Evolutionary conservation across 2,888 invertebrate species (phyloP), one percentile per base, ranked within the genome.

Genomic region (Philereme vetulata): DNA sequence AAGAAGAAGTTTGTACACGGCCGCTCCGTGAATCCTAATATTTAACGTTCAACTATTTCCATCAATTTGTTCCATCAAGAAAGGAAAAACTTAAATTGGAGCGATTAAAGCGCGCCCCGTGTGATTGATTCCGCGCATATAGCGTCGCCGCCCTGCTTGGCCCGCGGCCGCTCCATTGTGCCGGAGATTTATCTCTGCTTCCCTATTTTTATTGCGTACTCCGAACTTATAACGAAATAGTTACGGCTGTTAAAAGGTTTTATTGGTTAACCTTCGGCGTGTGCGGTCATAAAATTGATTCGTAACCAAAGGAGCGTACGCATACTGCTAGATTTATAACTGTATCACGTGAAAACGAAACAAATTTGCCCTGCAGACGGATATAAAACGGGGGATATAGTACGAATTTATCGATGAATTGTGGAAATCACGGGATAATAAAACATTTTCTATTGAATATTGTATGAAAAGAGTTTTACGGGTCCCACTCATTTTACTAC

Each of bases 191-290:
- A 90, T 90, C 84, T 89, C 85, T 85, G 84, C 87, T 89, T 85
- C 84, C 84, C 83, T 80, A 78, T 86, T 90, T 91, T 92, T 91
- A 92, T 90, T 90, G 88, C 90, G 86, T 84, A 90, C 88, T 90
- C 85, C 80, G 90, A 89, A 90, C 90, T 90, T 88, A 90, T 89
- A 91, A 90, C 86, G 88, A 90, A 91, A 90, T 90, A 91, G 89
- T 90, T 88, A 89, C 88, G 89, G 86, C 88, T 90, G 90, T 90
- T 91, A 91, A 90, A 89, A 90, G 90, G 87, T 92, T 92, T 92
- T 92, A 92, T 91, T 90, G 90, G 92, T 89, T 90, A 90, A 90
- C 91, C 90, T 92, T 92, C 85, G 88, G 85, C 83, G 85, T 87
- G 84, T 85, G 87, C 82, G 86, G 86, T 84, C 85, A 88, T 92